Percentiles rank a stretch among this genome's conserved stretches.
Conservation (phyloP, 2,113 vertebrate genomes). For the Brachyhypopomus gauderio region DNA sequence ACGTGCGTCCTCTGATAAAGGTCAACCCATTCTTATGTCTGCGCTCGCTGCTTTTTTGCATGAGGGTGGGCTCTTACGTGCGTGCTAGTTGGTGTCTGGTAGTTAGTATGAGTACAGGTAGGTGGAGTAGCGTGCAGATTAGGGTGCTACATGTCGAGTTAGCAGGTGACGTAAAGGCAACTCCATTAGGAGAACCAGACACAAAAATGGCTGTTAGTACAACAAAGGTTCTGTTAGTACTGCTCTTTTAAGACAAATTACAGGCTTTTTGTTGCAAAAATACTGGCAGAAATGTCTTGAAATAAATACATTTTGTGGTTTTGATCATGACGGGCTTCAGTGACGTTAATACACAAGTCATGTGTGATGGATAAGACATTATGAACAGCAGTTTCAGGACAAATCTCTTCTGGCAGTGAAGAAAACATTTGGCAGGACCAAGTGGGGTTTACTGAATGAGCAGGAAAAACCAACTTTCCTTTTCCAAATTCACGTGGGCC, state of each 20-base stretch:
- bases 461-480: slow-evolving; percentile 10
- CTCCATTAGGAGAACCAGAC: slow-evolving; percentile 54
- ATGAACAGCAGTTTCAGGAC: slow-evolving; percentile 36
- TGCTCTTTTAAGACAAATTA: slow-evolving; percentile 30
- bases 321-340: slow-evolving; percentile 28
- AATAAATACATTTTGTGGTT: slow-evolving; percentile 27
- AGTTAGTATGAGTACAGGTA: slow-evolving; percentile 23
- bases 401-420: not conserved
- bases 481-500: slow-evolving; percentile 11
- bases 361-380: slow-evolving; percentile 46
- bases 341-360: slow-evolving; percentile 53
- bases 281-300: slow-evolving; percentile 32
- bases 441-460: slow-evolving; percentile 6
- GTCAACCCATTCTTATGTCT: slow-evolving; percentile 58
- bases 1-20: slow-evolving; percentile 46
- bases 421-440: not conserved
- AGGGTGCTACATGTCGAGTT: slow-evolving; percentile 48
- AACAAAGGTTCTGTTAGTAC: slow-evolving; percentile 28
- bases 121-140: slow-evolving; percentile 15
- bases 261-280: slow-evolving; percentile 12
- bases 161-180: slow-evolving; percentile 53
- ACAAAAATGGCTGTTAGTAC: slow-evolving; percentile 61
- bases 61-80: slow-evolving; percentile 26
- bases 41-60: slow-evolving; percentile 43
- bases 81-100: slow-evolving; percentile 32